Evolutionary conservation across 2,797 vertebrate genomes (phyloP), one percentile per base, ranked within the genome.

Genomic region (Schizothorax lantsangensis): DNA sequence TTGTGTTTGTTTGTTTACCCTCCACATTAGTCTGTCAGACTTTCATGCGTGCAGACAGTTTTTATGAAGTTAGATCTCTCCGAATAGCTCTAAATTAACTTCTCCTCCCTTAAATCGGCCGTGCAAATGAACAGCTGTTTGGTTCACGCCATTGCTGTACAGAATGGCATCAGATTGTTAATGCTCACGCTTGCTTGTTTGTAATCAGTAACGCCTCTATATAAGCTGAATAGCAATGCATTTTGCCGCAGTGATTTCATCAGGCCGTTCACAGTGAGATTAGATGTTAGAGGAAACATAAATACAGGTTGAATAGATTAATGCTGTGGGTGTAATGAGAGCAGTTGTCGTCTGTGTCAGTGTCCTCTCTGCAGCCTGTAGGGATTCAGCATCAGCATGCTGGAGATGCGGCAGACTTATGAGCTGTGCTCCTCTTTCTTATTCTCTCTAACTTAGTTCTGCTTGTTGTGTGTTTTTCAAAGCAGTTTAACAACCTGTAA

Each of bases 251-350:
- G 75, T 86, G 84, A 89, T 84, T 87, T 85, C 54, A 85, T 90
- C 84, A 83, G 79, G 81, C 74, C 71, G 88, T 92, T 91, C 92
- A 8, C 91, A 89, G 92, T 94, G 93, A 92, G 92, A 95, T 95
- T 94, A 94, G 92, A 93, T 92, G 89, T 89, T 89, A 72, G 88
- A 93, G 93, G 93, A 94, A 92, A 89, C 92, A 88, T 95, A 95
- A 95, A 95, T 95, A 95, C 93, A 94, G 90, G 90, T 90, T 91
- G 90, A 85, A 88, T 90, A 93, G 92, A 95, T 95, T 94, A 95
- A 95, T 94, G 92, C 87, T 88, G 79, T 91, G 78, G 89, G 91
- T 93, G 91, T 94, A 94, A 94, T 94, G 93, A 93, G 93, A 93
- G 72, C 59, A 85, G 19, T 83, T 54, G 88, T 17, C 66, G 40